These are phyloP conservation scores for Bolborhynchus lineola DNA, from an alignment of 2,113 vertebrate species.

Conservation along the genomic window DNA sequence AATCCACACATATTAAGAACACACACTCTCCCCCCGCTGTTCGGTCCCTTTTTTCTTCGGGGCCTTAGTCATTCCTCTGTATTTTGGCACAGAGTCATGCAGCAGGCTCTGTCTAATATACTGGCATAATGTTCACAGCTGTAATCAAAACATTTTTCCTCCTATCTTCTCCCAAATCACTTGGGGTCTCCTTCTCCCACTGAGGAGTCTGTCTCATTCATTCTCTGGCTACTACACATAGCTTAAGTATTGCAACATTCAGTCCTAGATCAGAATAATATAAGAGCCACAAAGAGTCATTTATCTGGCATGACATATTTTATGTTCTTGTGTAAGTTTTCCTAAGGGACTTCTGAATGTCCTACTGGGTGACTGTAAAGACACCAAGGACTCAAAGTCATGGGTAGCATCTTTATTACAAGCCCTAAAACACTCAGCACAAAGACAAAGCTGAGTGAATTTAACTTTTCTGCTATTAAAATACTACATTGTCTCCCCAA, in stretches of 20 bases:
- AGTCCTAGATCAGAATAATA: background rate
- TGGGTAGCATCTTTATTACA: conserved; percentile 40
- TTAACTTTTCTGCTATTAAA: conserved; percentile 15
- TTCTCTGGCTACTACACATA: background rate
- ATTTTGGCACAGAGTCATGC: background rate
- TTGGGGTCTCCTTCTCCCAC: background rate
- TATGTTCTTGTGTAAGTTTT: conserved; percentile 37
- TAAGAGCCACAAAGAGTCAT: conserved; percentile 16
- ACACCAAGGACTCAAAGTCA: conserved; percentile 24
- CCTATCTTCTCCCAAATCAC: background rate
- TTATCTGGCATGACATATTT: conserved; percentile 29
- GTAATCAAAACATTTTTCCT: background rate
- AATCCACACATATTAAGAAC: background rate
- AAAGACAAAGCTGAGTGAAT: conserved; percentile 33
- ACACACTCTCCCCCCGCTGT: background rate
- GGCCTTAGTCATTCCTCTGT: background rate
- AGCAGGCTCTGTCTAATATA: background rate
- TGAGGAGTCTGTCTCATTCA: background rate
- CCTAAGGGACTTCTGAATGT: conserved; percentile 35
- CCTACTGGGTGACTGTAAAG: conserved; percentile 19
- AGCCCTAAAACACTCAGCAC: background rate
- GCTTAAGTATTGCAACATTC: background rate
- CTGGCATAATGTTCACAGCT: background rate
- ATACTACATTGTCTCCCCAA: conserved; percentile 23
- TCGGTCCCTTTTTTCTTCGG: background rate